These are phyloP conservation scores for Chitala chitala DNA, from an alignment of 2,113 vertebrate genomes.

Conservation along the genomic window DNA sequence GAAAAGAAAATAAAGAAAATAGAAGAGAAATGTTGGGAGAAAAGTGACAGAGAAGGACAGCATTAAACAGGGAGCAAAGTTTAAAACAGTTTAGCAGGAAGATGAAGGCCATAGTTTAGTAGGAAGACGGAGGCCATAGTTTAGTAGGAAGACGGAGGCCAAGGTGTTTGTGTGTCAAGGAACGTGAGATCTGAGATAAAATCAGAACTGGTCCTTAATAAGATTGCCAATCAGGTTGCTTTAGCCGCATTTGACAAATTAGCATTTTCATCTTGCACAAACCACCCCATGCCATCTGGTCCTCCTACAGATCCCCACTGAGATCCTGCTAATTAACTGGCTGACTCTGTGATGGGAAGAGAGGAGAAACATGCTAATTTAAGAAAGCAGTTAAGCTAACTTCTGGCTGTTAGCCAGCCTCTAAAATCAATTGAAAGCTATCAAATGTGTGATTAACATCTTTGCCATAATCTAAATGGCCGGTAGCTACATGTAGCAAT, in stretches of 20 bases:
- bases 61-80: no score
- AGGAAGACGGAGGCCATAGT: no score
- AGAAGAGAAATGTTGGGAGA: no score
- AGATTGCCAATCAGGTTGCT: constrained; percentile 50
- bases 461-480: constrained; percentile 8
- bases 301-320: constrained; percentile 37
- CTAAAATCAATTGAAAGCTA: constrained; percentile 14
- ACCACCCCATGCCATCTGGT: constrained; percentile 47
- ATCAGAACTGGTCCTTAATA: constrained; percentile 43
- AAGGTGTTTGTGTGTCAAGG: constrained; percentile 32
- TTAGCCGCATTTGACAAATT: constrained; percentile 52
- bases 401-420: constrained; percentile 33
- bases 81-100: constrained; percentile 34
- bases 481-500: neutral
- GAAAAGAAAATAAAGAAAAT: neutral
- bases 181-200: constrained; percentile 35
- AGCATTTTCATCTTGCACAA: constrained; percentile 48
- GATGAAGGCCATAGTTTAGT: constrained; percentile 31
- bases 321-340: constrained; percentile 47
- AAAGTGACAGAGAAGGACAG: no score
- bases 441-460: constrained; percentile 14
- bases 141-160: constrained; percentile 21
- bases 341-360: constrained; percentile 35
- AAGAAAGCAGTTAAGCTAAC: constrained; percentile 39
- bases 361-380: constrained; percentile 42